A percentile compares a stretch with the other conserved stretches of the same genome.
phyloP scores from a whole-genome alignment of 2,113 vertebrate species.

The Oreochromis aureus region DNA sequence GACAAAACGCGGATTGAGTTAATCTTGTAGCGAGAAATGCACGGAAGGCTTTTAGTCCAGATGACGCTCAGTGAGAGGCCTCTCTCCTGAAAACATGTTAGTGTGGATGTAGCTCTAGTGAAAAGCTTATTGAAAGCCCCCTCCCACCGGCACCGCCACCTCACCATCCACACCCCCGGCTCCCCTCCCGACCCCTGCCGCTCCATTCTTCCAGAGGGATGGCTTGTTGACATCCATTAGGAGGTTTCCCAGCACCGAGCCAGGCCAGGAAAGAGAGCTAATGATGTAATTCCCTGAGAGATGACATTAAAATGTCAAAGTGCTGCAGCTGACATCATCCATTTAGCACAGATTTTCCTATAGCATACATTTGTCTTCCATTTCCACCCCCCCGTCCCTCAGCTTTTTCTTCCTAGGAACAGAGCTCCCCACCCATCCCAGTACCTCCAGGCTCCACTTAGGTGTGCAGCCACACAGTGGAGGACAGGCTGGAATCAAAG shows the following conservation, averaged over 20 bases:
- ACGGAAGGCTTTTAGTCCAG: conserved; percentile 42
- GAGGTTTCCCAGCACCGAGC: conserved; percentile 67
- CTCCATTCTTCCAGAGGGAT: conserved; percentile 51
- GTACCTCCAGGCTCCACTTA: conserved; percentile 29
- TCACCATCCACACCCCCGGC: not conserved
- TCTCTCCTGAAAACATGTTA: not conserved
- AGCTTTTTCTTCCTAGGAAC: not conserved
- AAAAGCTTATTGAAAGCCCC: conserved; percentile 15
- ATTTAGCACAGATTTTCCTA: conserved; percentile 61
- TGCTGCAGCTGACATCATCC: conserved; percentile 68
- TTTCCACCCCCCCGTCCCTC: not conserved
- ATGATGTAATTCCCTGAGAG: conserved; percentile 74
- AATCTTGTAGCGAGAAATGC: conserved; percentile 33
- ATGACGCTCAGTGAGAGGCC: conserved; percentile 34
- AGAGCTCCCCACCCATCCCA: conserved; percentile 13
- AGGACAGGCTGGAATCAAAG: conserved; percentile 38
- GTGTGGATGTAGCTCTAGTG: not conserved
- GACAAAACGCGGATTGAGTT: conserved; percentile 20
- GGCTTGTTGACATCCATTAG: conserved; percentile 70
- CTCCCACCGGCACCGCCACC: not conserved
- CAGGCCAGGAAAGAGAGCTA: conserved; percentile 47
- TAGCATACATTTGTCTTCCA: conserved; percentile 33
- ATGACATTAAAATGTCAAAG: conserved; percentile 69
- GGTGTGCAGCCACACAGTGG: conserved; percentile 31
- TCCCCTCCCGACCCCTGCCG: not conserved